Percentiles rank a stretch among this genome's conserved stretches.
These are phyloP conservation scores for Dascillus cervinus DNA, from an alignment of 2,888 invertebrate genomes.

Conservation along the genomic window DNA sequence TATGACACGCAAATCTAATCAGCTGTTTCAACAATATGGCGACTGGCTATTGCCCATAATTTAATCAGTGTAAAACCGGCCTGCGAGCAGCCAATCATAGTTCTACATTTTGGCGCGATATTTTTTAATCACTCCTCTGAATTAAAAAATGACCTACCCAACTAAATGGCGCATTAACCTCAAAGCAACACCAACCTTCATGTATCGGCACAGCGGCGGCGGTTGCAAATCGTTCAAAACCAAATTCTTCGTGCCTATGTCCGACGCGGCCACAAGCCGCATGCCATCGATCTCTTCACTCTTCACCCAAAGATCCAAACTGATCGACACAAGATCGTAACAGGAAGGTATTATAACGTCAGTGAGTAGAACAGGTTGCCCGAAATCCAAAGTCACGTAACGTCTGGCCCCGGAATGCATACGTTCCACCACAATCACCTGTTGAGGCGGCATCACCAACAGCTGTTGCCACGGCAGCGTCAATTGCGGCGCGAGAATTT, in stretches of 20 bases:
- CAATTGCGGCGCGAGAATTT: conserved; percentile 26
- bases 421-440: conserved; percentile 79
- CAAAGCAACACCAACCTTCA: conserved; percentile 70
- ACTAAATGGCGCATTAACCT: too few relatives aligned
- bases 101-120: too few relatives aligned
- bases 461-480: conserved; percentile 67
- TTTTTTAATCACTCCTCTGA: too few relatives aligned
- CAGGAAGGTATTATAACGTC: conserved; percentile 79
- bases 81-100: too few relatives aligned
- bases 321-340: conserved; percentile 73
- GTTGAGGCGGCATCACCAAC: conserved; percentile 72
- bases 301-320: conserved; percentile 84
- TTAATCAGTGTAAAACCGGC: too few relatives aligned
- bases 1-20: too few relatives aligned
- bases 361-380: conserved; percentile 75
- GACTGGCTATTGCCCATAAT: too few relatives aligned
- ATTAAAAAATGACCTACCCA: too few relatives aligned
- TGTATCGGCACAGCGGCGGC: conserved; percentile 78
- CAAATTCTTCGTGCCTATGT: conserved; percentile 80
- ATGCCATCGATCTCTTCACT: conserved; percentile 81
- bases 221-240: conserved; percentile 86
- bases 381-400: conserved; percentile 87
- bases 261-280: conserved; percentile 75
- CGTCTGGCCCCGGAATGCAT: conserved; percentile 93
- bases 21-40: too few relatives aligned